Evolutionary conservation across 2,797 vertebrate species (phyloP).

Genomic region (Lacerta agilis): DNA sequence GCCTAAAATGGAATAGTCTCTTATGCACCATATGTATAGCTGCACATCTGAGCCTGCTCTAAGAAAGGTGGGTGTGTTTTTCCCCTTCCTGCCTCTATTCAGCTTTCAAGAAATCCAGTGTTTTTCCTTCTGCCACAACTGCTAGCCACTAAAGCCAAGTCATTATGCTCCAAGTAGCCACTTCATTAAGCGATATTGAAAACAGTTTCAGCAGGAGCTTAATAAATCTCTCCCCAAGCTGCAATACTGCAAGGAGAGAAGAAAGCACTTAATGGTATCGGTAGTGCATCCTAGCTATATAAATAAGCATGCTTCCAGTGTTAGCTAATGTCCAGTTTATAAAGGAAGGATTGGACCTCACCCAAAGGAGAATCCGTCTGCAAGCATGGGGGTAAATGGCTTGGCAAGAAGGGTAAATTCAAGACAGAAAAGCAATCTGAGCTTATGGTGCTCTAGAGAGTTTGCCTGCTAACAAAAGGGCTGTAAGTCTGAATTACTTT

Average conservation of each 20-base stretch:
- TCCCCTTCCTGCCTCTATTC: neutral
- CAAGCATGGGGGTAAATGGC: neutral
- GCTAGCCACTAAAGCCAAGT: neutral
- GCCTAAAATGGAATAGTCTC: no score
- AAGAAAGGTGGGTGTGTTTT: neutral
- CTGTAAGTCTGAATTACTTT: conserved; percentile 20
- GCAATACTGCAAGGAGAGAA: neutral
- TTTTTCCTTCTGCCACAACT: conserved; percentile 17
- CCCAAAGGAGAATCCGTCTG: neutral
- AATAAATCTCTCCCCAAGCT: conserved; percentile 21
- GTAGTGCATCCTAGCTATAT: neutral
- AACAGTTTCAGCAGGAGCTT: neutral
- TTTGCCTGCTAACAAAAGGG: neutral
- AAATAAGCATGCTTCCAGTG: neutral
- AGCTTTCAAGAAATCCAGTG: neutral
- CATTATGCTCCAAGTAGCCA: neutral
- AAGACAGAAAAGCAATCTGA: neutral
- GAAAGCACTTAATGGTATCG: neutral
- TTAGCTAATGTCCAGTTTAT: neutral
- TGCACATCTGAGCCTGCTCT: neutral
- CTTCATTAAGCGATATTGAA: conserved; percentile 28
- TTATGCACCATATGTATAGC: neutral
- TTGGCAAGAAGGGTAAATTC: neutral
- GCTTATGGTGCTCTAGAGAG: conserved; percentile 4
- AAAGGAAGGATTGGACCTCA: rapidly evolving